Conservation (phyloP, 2,797 vertebrate genomes). For the Gallirallus australis region DNA sequence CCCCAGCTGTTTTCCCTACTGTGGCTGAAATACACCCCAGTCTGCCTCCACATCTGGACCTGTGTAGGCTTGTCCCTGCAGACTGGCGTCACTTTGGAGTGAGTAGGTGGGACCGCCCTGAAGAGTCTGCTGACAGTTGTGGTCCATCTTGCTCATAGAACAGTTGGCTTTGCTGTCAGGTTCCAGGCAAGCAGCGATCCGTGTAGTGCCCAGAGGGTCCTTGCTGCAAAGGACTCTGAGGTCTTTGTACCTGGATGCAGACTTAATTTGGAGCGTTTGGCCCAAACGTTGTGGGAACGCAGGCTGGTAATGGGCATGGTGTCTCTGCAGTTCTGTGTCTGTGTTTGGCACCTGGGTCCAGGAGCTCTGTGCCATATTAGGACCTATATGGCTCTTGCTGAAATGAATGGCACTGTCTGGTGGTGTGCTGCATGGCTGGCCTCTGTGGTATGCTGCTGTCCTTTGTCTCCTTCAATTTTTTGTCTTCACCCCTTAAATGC, state of each 20-base stretch:
- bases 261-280: background rate
- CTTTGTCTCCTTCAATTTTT: background rate
- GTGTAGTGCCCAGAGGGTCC: accelerated
- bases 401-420: background rate
- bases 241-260: accelerated
- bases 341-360: accelerated
- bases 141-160: background rate
- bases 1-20: background rate
- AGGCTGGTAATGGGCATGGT: background rate
- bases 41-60: accelerated
- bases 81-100: background rate
- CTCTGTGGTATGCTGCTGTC: background rate
- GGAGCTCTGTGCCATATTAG: background rate
- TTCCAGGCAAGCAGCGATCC: background rate
- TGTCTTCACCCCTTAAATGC: background rate
- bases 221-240: background rate
- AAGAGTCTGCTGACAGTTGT: background rate
- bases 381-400: background rate
- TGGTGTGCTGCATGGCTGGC: background rate
- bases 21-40: background rate
- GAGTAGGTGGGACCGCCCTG: background rate
- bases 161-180: background rate
- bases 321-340: background rate
- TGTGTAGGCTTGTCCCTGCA: background rate
- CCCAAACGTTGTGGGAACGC: background rate